These are phyloP conservation scores for Morpho achilles DNA, from an alignment of 2,888 invertebrate species.

Conservation along the genomic window DNA sequence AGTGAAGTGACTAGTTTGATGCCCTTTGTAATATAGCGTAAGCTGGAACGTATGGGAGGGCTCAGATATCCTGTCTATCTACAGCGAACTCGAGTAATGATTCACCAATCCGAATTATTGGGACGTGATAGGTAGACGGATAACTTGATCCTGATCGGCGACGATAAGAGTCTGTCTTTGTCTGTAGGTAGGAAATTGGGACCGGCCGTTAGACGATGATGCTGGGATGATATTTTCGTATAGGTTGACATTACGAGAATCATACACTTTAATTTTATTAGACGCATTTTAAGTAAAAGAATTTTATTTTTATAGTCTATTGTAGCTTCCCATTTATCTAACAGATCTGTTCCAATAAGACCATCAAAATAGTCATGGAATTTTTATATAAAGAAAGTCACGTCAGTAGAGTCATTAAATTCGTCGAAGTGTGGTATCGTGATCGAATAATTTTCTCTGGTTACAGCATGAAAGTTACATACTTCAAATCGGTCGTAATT, in stretches of 20 bases:
- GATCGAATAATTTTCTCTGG: slow-evolving; percentile 8
- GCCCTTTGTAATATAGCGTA: too few relatives aligned
- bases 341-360: slow-evolving; percentile 31
- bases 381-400: slow-evolving; percentile 31
- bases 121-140: too few relatives aligned
- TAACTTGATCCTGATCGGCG: too few relatives aligned
- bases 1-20: too few relatives aligned
- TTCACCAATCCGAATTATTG: too few relatives aligned
- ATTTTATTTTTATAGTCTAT: slow-evolving; percentile 29
- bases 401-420: slow-evolving; percentile 9
- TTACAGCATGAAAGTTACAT: slow-evolving; percentile 5
- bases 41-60: too few relatives aligned
- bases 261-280: slow-evolving; percentile 24
- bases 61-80: too few relatives aligned
- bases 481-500: slow-evolving; percentile 14
- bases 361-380: slow-evolving; percentile 37
- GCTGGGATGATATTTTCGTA: too few relatives aligned
- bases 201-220: too few relatives aligned
- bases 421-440: slow-evolving; percentile 12
- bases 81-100: too few relatives aligned
- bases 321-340: slow-evolving; percentile 22
- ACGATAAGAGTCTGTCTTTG: too few relatives aligned
- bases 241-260: slow-evolving; percentile 30
- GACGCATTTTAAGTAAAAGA: slow-evolving; percentile 18
- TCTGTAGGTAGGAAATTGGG: too few relatives aligned